Evolutionary conservation across 2,888 invertebrate genomes (phyloP), one percentile per base, ranked within the genome.

Genomic region (Heptascelio sp.): DNA sequence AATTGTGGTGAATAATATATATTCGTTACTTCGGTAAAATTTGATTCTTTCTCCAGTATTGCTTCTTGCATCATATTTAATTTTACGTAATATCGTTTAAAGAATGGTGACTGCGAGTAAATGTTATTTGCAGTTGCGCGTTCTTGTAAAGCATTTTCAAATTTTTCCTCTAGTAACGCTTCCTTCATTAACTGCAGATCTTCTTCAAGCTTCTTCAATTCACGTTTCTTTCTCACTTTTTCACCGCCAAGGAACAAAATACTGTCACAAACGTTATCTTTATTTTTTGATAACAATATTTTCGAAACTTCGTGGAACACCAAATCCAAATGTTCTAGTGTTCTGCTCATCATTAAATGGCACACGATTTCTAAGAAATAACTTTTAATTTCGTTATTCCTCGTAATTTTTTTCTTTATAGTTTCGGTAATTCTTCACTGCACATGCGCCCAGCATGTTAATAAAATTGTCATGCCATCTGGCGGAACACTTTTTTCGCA

Each of bases 401-500:
- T n/a, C 62, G 79, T 51, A 53, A 80, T 26, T n/a, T 59, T 60
- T 1, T 62, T 75, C 6, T 65, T 34, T 15, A 84, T 71, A 2
- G 62, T 67, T 13, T 30, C 67, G 0, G 84, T 62, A 0, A 86
- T 78, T n/a, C 70, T 72, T 13, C 84, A 79, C 73, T 85, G 84
- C 2, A 85, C 79, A 34, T 86, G 83, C 0, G 60, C 85, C 68
- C 64, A 85, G 30, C 86, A 86, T n/a, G 71, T 70, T 76, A 84
- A 79, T 0, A 86, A 3, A 3, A 83, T 9, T 0, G 46, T 80
- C 2, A 83, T 26, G 11, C 60, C 1, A 21, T 37, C 2, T 26
- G 0, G 51, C 19, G 34, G 79, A 81, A 43, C 17, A 43, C 37
- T 13, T 37, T 6, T 37, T 9, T 37, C 51, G 78, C 62, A 11